Evolutionary conservation across 2,888 invertebrate genomes (phyloP), one percentile per base, ranked within the genome.

Genomic region (Axea sp.): DNA sequence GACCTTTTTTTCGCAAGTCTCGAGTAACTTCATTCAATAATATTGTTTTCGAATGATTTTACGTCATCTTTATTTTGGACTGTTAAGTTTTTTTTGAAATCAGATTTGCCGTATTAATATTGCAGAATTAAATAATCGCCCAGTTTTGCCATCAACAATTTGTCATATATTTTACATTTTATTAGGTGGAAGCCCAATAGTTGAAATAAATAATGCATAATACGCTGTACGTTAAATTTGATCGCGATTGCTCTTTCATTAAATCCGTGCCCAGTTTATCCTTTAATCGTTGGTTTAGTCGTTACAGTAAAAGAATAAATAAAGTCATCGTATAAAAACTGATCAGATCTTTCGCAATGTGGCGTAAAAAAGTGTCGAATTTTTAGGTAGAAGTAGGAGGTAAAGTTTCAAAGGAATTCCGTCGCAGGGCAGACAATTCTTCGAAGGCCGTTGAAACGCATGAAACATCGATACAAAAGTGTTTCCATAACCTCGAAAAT

Each of bases 401-500:
- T 47, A 17, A 24, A 28, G 14, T 62, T 53, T 33, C 33, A 43
- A 43, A 64, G 35, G 39, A 43, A 43, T 53, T 41, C 19, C 43
- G 33, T 37, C 19, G 17, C 24, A 8, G 39, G 11, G 26, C 22
- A 12, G 39, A 30, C 33, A 30, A 33, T 49, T 68, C 41, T 31
- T 30, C 14, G 14, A 57, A 26, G 19, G 17, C 22, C 12, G 39
- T 57, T 37, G 12, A 26, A 57, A 31, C 47, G 37, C 31, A 31
- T 19, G 47, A 41, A 57, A 57, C 59, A 51, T 35, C 12, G 33
- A 5, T 22, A 11, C 28, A 49, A 59, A 59, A 35, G 26, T 68
- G 59, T 68, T 59, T 68, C 24, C 59, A 62, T 53, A 71, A 71
- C 55, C 53, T 62, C 47, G 17, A 49, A 60, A 69, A 53, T 39